Evolutionary conservation across 2,888 invertebrate species (phyloP).

Genomic region (Sepioteuthis lessoniana): DNA sequence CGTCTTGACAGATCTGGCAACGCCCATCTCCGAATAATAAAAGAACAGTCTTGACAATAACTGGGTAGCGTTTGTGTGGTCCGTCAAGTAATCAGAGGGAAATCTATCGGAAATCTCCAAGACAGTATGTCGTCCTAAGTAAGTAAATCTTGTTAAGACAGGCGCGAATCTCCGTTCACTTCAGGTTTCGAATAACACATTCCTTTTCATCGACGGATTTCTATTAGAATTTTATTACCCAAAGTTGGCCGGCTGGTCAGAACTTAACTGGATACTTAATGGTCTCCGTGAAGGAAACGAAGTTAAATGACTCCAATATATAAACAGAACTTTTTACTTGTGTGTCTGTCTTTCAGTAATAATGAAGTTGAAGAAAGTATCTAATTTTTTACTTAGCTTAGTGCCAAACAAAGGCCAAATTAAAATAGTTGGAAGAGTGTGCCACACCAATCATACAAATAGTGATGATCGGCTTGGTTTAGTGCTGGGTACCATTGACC

Average conservation of each 20-base stretch:
- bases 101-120: not conserved
- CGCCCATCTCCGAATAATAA: not conserved
- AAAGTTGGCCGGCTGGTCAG: not conserved
- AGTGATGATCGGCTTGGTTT: no score
- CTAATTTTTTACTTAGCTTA: no score
- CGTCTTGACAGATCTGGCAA: not conserved
- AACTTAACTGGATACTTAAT: not conserved
- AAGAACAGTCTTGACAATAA: not conserved
- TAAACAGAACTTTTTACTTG: no score
- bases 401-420: no score
- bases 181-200: not conserved
- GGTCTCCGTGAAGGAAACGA: no score
- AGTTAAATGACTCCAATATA: no score
- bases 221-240: not conserved
- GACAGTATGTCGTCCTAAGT: not conserved
- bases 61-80: not conserved
- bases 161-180: not conserved
- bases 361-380: no score
- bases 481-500: no score
- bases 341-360: no score
- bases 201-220: not conserved
- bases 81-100: not conserved
- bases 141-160: conserved; percentile 33
- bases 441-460: no score
- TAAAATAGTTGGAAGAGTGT: no score